phyloP scores from a whole-genome alignment of 2,888 invertebrate genomes.

The Criorhina ranunculi region DNA sequence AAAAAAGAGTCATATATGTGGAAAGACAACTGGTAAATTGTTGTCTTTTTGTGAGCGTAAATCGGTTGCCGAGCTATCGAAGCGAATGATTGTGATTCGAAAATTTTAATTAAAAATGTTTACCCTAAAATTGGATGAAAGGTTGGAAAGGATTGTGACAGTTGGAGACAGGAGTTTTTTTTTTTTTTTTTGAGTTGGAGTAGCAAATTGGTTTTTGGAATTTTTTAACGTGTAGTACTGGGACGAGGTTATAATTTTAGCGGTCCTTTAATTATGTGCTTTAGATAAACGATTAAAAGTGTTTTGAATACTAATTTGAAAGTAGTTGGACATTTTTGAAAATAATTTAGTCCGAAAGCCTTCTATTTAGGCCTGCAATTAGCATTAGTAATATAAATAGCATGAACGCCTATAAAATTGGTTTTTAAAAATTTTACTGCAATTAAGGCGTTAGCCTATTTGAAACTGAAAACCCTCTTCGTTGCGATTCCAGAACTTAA shows the following conservation, averaged over 20 bases:
- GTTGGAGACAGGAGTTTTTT: conserved; percentile 7
- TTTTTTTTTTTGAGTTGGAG: conserved; percentile 5
- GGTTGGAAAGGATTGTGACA: background rate
- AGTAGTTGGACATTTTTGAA: too few relatives aligned
- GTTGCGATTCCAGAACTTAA: too few relatives aligned
- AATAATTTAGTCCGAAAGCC: too few relatives aligned
- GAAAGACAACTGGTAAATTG: conserved; percentile 2
- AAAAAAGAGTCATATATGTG: conserved; percentile 2
- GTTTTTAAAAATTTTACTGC: too few relatives aligned
- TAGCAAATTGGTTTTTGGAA: background rate
- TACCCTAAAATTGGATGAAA: background rate
- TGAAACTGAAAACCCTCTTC: too few relatives aligned
- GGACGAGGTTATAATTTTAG: background rate
- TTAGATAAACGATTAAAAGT: too few relatives aligned
- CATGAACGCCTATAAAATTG: too few relatives aligned
- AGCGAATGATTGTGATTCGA: conserved; percentile 48
- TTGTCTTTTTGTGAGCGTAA: conserved; percentile 8
- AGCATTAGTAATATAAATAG: too few relatives aligned
- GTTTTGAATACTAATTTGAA: too few relatives aligned
- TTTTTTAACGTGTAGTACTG: background rate
- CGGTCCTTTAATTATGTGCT: background rate
- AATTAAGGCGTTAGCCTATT: too few relatives aligned
- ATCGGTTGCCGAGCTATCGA: conserved; percentile 43
- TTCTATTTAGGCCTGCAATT: too few relatives aligned
- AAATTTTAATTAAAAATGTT: conserved; percentile 43